phyloP scores from a whole-genome alignment of 2,113 vertebrate species.

The Garra rufa region DNA sequence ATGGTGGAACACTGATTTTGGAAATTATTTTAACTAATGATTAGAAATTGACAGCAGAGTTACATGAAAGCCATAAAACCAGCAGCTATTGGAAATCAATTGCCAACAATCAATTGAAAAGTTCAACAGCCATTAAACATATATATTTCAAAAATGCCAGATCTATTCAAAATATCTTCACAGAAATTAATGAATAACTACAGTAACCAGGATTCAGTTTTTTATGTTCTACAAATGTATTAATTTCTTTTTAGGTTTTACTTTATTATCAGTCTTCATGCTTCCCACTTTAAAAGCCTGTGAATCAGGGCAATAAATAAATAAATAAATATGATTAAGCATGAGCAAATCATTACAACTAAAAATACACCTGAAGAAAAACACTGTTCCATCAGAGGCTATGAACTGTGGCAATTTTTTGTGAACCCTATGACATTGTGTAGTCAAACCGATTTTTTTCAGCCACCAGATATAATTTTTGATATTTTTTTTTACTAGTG shows the following conservation, averaged over 20 bases:
- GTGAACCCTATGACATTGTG: no score
- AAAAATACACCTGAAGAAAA: neutral
- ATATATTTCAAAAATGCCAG: neutral
- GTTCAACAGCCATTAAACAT: neutral
- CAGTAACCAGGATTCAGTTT: neutral
- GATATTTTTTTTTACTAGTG: no score
- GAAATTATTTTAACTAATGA: neutral
- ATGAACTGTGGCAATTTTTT: neutral
- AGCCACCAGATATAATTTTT: no score
- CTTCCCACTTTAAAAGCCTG: neutral
- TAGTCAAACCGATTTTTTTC: no score
- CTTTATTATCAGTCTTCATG: neutral
- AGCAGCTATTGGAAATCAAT: neutral
- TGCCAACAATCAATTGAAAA: neutral
- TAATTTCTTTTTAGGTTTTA: neutral
- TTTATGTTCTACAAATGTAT: neutral
- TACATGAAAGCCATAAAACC: neutral
- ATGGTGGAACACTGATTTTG: neutral
- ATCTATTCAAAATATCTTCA: neutral
- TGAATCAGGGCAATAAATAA: neutral
- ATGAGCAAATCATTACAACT: neutral
- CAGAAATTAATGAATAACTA: neutral
- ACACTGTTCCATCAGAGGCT: neutral
- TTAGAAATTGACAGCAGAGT: neutral
- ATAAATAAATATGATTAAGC: neutral